Conservation (phyloP, 2,888 invertebrate species). For the Sinohyriopsis cumingii region DNA sequence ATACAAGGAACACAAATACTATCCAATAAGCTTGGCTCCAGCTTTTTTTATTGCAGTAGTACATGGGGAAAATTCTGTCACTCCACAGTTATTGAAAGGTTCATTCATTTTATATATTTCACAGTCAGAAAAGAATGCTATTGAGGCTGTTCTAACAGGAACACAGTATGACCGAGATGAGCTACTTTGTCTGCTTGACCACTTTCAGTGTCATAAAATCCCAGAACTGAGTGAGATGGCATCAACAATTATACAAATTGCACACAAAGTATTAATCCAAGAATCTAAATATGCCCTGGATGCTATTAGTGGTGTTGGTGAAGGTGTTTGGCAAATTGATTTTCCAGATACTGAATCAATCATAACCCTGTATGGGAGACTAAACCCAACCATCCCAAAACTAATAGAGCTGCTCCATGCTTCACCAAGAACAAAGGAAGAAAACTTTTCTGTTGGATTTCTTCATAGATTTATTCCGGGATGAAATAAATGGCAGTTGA, state of each 20-base stretch:
- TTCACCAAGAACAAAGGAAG: too few relatives aligned
- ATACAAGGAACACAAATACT: slow-evolving; percentile 15
- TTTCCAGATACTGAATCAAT: too few relatives aligned
- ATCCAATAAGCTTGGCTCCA: slow-evolving; percentile 13
- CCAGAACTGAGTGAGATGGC: slow-evolving; percentile 3
- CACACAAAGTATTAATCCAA: slow-evolving; percentile 11
- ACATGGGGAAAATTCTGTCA: slow-evolving; percentile 17
- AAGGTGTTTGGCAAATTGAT: neutral
- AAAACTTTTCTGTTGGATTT: slow-evolving; percentile 8
- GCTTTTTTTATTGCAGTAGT: slow-evolving; percentile 14
- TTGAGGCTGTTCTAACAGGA: slow-evolving; percentile 9
- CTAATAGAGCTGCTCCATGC: slow-evolving; percentile 5
- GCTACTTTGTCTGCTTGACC: slow-evolving; percentile 7
- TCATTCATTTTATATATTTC: slow-evolving; percentile 16
- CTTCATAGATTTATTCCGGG: slow-evolving; percentile 16
- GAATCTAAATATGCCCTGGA: slow-evolving; percentile 20
- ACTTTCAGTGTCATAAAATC: slow-evolving; percentile 8
- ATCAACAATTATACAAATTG: slow-evolving; percentile 10
- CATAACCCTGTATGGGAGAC: too few relatives aligned
- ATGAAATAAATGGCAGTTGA: slow-evolving; percentile 5
- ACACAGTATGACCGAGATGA: slow-evolving; percentile 3
- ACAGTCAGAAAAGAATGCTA: slow-evolving; percentile 13
- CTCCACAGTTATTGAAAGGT: slow-evolving; percentile 10
- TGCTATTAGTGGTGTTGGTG: slow-evolving; percentile 6
- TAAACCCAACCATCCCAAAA: slow-evolving; percentile 3